phyloP scores from a whole-genome alignment of 2,797 vertebrate species.

The Pangasius sanitwongsei region DNA sequence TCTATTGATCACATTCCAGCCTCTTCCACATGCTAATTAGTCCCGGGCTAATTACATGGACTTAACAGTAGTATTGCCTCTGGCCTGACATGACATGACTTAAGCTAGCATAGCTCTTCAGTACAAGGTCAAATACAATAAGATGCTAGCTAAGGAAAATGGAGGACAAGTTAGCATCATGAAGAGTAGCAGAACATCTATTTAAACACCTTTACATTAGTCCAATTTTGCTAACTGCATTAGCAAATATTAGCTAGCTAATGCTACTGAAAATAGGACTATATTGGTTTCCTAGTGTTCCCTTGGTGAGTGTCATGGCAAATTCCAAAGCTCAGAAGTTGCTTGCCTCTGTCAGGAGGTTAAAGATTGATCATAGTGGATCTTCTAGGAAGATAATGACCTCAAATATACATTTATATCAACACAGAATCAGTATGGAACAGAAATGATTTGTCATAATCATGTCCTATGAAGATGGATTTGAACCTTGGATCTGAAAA shows the following conservation, averaged over 20 bases:
- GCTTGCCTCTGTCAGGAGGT: background rate
- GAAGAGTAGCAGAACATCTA: background rate
- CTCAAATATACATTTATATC: background rate
- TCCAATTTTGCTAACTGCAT: background rate
- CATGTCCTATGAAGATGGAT: background rate
- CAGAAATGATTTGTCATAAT: background rate
- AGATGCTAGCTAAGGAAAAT: background rate
- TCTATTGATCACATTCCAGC: background rate
- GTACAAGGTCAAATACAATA: background rate
- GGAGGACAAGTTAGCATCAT: background rate
- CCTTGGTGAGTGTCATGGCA: no score
- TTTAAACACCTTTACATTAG: background rate
- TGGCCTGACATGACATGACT: slow-evolving; percentile 2
- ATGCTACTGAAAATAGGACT: background rate
- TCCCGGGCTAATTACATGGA: background rate
- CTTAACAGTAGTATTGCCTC: background rate
- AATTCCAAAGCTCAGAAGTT: background rate
- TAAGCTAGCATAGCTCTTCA: background rate
- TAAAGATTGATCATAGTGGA: background rate
- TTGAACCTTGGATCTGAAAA: background rate
- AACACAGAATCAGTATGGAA: background rate
- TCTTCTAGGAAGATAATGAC: background rate
- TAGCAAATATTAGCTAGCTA: background rate
- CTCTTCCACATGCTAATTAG: background rate
- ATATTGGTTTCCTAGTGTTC: background rate